phyloP scores from a whole-genome alignment of 2,888 invertebrate species.

The Epinotia ramella region DNA sequence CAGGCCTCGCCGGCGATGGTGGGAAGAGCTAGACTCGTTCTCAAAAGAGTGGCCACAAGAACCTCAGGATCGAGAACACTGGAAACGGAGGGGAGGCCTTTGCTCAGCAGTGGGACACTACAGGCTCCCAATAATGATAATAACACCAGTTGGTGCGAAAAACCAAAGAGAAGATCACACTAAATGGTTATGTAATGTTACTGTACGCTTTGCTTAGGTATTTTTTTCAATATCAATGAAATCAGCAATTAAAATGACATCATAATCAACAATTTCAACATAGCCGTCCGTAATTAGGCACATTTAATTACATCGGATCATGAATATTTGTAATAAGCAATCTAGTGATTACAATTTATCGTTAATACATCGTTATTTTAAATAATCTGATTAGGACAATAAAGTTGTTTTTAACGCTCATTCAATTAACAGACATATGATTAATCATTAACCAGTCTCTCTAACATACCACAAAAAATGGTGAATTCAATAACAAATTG shows the following conservation, averaged over 20 bases:
- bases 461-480: neutral
- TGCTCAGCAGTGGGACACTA: too few species aligned
- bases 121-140: too few species aligned
- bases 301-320: neutral
- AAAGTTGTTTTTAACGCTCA: neutral
- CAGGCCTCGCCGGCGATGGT: too few species aligned
- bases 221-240: neutral
- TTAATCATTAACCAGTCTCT: neutral
- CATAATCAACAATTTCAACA: neutral
- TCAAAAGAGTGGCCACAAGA: too few species aligned
- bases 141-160: too few species aligned
- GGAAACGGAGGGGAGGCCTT: too few species aligned
- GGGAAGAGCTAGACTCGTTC: too few species aligned
- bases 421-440: neutral
- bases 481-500: neutral
- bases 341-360: neutral
- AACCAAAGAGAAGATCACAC: too few species aligned
- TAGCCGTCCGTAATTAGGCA: neutral
- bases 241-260: neutral
- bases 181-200: too few species aligned
- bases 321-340: slow-evolving; percentile 4
- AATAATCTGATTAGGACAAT: neutral
- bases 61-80: too few species aligned
- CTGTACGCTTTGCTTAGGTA: too few species aligned
- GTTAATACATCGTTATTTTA: neutral